A percentile compares a stretch with the other conserved stretches of the same genome.
phyloP scores from a whole-genome alignment of 1,140 invertebrate genomes.

The Neodiprion lecontei region DNA sequence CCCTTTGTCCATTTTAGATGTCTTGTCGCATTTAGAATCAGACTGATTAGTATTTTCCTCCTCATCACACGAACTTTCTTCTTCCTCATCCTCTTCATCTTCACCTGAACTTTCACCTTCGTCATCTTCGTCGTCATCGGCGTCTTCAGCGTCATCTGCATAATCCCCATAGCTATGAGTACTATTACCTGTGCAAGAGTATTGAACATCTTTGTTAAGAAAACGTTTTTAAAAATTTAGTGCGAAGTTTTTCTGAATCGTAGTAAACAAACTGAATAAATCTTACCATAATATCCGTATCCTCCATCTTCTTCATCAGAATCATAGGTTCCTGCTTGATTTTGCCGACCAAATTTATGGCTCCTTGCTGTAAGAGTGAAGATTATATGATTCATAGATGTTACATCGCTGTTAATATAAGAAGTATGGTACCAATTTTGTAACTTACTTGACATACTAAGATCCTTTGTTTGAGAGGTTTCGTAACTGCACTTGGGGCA shows the following conservation, averaged over 20 bases:
- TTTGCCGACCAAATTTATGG: slow-evolving; percentile 85
- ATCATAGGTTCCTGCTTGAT: slow-evolving; percentile 63
- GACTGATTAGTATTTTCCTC: slow-evolving; percentile 23
- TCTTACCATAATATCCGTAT: slow-evolving; percentile 46
- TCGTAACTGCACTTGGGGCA: slow-evolving; percentile 95
- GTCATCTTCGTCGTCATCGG: slow-evolving; percentile 61
- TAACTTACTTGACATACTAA: slow-evolving; percentile 92
- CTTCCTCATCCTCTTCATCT: slow-evolving; percentile 55
- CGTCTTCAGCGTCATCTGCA: slow-evolving; percentile 65
- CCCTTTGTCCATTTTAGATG: background rate
- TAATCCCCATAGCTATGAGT: slow-evolving; percentile 56
- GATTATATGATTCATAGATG: slow-evolving; percentile 10
- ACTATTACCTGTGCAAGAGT: slow-evolving; percentile 25
- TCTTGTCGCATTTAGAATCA: background rate
- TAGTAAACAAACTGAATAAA: slow-evolving; percentile 13
- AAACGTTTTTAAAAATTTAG: slow-evolving; percentile 12
- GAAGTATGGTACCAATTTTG: background rate
- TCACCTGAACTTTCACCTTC: slow-evolving; percentile 63
- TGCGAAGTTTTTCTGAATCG: slow-evolving; percentile 11
- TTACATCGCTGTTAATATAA: slow-evolving; percentile 2
- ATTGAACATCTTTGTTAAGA: background rate
- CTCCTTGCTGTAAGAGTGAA: slow-evolving; percentile 68
- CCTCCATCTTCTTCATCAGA: slow-evolving; percentile 58
- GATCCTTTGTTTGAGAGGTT: slow-evolving; percentile 90
- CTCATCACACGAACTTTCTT: slow-evolving; percentile 37